Base-by-base conservation (phyloP, 2,797 vertebrate species). In the Peromyscus aztecus region DNA sequence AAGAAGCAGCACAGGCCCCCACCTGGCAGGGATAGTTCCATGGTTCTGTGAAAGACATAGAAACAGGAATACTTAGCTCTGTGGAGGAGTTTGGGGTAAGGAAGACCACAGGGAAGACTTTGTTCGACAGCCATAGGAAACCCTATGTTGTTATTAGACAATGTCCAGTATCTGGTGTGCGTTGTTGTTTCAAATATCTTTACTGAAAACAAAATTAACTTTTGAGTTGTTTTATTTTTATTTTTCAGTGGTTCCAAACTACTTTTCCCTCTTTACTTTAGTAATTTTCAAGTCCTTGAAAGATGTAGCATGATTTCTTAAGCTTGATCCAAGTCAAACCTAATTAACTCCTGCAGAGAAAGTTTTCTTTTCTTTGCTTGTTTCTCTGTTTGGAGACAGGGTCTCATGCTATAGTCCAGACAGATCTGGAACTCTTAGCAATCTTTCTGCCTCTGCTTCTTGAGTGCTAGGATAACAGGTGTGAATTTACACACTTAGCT, bases 341-440 rank as follows among this genome's bases (percentile, higher is more conserved):
- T 80, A 87, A 93, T 90, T 90, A 95, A 89, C 34, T 92, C 91
- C 91, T 90, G 1, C 13, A 87, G 69, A 95, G n/a, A 12, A 97
- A 37, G 55, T 17, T 89, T 90, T 83, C 76, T 40, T 37, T 37
- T 40, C 9, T 57, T 55, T 88, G 49, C 14, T 73, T 27, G 8
- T 21, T 21, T n/a, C 12, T 67, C 46, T 69, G 0, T 52, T 73
- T 73, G 40, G n/a, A 31, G 85, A 88, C 49, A 84, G 40, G 82
- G 8, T 63, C 27, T 73, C 14, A 31, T 0, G 1, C n/a, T 71
- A 27, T 37, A 52, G 21, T 12, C n/a, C 24, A 73, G 49, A 69
- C 34, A 55, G 29, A 37, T n/a, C n/a, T 73, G 24, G 10, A 40
- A 40, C 16, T 12, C 67, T 11, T 57, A 40, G 24, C n/a, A 57